phyloP scores from a whole-genome alignment of 2,888 invertebrate species.

The Cataglyphis altisquamis region DNA sequence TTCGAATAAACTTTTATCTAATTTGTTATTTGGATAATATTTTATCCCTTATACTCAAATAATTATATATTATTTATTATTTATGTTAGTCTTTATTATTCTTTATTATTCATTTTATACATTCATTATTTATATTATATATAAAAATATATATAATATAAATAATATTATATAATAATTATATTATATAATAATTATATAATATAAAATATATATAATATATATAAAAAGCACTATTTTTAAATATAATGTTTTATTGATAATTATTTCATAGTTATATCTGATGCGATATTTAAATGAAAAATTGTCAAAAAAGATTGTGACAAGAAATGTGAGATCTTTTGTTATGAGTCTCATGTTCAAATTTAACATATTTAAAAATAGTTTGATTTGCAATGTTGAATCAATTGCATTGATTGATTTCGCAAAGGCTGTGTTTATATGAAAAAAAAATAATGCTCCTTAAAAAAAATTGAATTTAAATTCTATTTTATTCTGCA shows the following conservation, averaged over 20 bases:
- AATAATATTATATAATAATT: no score
- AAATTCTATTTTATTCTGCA: no score
- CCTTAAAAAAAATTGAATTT: no score
- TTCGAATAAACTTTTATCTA: neutral
- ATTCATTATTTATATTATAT: neutral
- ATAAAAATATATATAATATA: no score
- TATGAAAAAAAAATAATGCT: no score
- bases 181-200: no score
- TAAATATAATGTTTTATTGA: neutral
- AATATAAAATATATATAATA: no score
- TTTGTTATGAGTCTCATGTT: neutral
- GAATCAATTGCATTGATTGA: neutral
- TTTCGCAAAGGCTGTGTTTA: neutral
- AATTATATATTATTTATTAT: neutral
- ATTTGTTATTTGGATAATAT: neutral
- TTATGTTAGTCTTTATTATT: neutral
- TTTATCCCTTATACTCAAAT: neutral
- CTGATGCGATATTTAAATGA: neutral
- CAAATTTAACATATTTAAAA: neutral
- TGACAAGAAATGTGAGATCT: neutral
- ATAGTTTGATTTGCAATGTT: neutral
- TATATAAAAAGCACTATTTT: neutral
- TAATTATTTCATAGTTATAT: neutral
- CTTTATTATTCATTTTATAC: neutral
- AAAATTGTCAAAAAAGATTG: neutral